A percentile compares a stretch with the other conserved stretches of the same genome.
Conservation (phyloP, 1,140 invertebrate genomes). For the Dendroctonus ponderosae region DNA sequence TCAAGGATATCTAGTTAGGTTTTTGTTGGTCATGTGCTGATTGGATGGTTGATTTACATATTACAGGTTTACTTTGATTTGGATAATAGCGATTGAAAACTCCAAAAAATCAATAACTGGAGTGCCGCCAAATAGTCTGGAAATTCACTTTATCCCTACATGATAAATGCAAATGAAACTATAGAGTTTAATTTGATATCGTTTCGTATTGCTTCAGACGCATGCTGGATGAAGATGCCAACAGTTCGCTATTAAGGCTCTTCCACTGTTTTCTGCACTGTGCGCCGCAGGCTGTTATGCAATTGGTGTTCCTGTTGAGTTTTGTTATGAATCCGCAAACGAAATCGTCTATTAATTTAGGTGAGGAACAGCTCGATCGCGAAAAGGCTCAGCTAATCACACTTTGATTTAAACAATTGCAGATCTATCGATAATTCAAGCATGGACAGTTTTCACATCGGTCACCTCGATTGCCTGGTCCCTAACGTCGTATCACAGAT, state of each 20-base stretch:
- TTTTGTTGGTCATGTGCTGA: too few relatives aligned
- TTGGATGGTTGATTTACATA: neutral
- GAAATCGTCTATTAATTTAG: slow-evolving; percentile 19
- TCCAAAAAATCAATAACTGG: neutral
- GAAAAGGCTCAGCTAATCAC: neutral
- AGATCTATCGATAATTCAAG: slow-evolving; percentile 47
- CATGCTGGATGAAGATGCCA: slow-evolving; percentile 60
- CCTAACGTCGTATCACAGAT: slow-evolving; percentile 50
- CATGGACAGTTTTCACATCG: slow-evolving; percentile 47
- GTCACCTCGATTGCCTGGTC: slow-evolving; percentile 51
- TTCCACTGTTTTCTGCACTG: slow-evolving; percentile 66
- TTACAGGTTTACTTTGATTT: too few relatives aligned
- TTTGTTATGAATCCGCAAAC: slow-evolving; percentile 39
- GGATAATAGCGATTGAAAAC: too few relatives aligned
- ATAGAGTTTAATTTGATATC: too few relatives aligned
- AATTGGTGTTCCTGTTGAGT: slow-evolving; percentile 45
- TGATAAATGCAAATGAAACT: too few relatives aligned
- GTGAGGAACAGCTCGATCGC: slow-evolving; percentile 6
- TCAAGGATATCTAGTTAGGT: too few relatives aligned
- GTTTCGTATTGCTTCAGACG: slow-evolving; percentile 33
- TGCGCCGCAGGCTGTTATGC: slow-evolving; percentile 50
- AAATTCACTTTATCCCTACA: too few relatives aligned
- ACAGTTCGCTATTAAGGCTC: slow-evolving; percentile 59
- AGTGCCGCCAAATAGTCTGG: too few relatives aligned
- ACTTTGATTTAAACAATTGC: slow-evolving; percentile 10